phyloP scores from a whole-genome alignment of 2,888 invertebrate genomes.

The Eumerus sabulonum region DNA sequence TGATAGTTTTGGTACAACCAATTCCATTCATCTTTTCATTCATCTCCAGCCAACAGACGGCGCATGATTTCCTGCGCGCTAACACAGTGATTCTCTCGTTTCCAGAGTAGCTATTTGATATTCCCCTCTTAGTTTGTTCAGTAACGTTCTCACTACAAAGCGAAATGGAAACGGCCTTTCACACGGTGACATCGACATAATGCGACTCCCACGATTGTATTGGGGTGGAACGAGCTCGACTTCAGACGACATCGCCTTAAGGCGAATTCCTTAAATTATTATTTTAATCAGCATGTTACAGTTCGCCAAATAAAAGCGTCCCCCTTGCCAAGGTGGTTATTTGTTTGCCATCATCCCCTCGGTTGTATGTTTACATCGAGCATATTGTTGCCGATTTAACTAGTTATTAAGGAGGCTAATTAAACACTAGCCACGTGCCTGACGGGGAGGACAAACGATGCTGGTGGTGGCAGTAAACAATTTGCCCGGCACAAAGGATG shows the following conservation, averaged over 20 bases:
- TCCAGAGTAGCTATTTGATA: conserved; percentile 21
- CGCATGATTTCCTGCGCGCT: conserved; percentile 58
- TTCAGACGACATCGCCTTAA: conserved; percentile 60
- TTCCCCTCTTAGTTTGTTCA: conserved; percentile 19
- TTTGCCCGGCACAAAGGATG: conserved; percentile 51
- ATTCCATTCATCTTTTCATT: conserved; percentile 46
- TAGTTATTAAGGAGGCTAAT: conserved; percentile 70
- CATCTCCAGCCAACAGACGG: conserved; percentile 28
- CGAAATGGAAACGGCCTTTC: conserved; percentile 49
- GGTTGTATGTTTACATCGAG: conserved; percentile 60
- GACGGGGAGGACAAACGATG: conserved; percentile 37
- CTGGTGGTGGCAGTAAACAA: conserved; percentile 65
- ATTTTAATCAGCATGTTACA: conserved; percentile 69
- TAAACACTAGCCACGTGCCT: conserved; percentile 71
- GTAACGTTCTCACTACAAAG: conserved; percentile 14
- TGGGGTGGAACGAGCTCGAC: neutral
- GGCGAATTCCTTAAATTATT: conserved; percentile 67
- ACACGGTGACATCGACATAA: conserved; percentile 31
- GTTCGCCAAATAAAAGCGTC: conserved; percentile 28
- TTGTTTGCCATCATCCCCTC: conserved; percentile 41
- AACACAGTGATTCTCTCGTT: conserved; percentile 29
- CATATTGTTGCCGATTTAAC: conserved; percentile 69
- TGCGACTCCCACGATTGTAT: too few species aligned
- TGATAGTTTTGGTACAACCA: conserved; percentile 15
- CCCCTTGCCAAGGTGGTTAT: conserved; percentile 22